Evolutionary conservation across 1,140 invertebrate genomes (phyloP).

Genomic region (Drosophila rhopaloa): DNA sequence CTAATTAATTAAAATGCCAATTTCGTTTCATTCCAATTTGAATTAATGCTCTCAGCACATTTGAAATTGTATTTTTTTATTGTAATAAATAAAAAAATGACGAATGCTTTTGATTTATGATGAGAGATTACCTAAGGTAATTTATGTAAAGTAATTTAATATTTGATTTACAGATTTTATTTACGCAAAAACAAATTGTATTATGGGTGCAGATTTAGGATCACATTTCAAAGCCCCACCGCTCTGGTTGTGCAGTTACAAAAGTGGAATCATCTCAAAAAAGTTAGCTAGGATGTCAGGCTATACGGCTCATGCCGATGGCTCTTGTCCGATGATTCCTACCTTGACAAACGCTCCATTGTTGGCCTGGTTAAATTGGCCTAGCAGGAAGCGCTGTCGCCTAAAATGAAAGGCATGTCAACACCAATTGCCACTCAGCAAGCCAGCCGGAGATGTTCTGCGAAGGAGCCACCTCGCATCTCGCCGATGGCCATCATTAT

Average conservation of each 20-base stretch:
- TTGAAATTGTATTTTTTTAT: background rate
- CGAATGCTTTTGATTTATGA: constrained; percentile 3
- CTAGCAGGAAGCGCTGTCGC: constrained; percentile 82
- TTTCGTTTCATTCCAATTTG: background rate
- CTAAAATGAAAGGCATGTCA: constrained; percentile 51
- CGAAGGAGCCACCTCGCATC: constrained; percentile 48
- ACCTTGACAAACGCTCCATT: constrained; percentile 88
- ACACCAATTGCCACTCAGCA: constrained; percentile 47
- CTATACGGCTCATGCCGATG: no score
- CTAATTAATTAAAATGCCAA: constrained; percentile 7
- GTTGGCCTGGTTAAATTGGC: constrained; percentile 87
- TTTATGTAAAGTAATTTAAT: constrained; percentile 1
- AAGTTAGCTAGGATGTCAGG: no score
- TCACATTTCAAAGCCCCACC: background rate
- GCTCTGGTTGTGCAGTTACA: no score
- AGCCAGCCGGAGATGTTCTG: constrained; percentile 5
- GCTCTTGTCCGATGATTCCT: constrained; percentile 84
- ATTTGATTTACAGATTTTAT: background rate
- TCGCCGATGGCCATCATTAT: constrained; percentile 84
- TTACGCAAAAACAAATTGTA: no score
- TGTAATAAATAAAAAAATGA: constrained; percentile 4
- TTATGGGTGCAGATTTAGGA: background rate
- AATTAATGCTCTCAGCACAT: constrained; percentile 2
- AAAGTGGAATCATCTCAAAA: no score
- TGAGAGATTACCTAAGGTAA: background rate